Evolutionary conservation across 2,113 vertebrate species (phyloP).

Genomic region (Dasyornis broadbenti): DNA sequence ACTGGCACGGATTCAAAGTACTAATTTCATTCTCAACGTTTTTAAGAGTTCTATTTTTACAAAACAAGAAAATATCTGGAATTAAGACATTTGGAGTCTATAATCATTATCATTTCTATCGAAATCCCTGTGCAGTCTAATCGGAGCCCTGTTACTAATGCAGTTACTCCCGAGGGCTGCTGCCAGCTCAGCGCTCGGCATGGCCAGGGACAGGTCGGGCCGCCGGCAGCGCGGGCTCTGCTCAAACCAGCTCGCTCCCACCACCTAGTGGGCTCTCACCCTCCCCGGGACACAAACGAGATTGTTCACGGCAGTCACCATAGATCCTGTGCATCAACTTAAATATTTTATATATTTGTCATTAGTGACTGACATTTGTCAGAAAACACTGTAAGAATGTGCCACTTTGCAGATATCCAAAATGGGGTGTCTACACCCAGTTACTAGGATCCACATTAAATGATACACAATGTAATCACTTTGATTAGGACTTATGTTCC

Average conservation of each 20-base stretch:
- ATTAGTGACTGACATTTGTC: neutral
- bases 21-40: neutral
- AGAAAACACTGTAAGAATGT: neutral
- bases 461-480: neutral
- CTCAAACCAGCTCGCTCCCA: slow-evolving; percentile 34
- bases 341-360: rapidly evolving
- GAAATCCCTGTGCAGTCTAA: neutral
- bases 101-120: neutral
- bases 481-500: neutral
- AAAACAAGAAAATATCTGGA: neutral
- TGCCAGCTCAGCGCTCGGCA: neutral
- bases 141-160: rapidly evolving
- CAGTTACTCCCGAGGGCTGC: neutral
- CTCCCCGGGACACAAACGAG: neutral
- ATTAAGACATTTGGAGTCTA: neutral
- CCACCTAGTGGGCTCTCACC: slow-evolving; percentile 63
- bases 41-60: neutral
- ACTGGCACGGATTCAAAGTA: neutral
- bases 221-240: neutral
- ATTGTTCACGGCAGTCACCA: neutral
- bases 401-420: neutral
- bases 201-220: neutral
- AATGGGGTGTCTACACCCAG: neutral
- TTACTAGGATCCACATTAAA: neutral
- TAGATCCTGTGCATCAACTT: neutral